Evolutionary conservation across 2,797 vertebrate genomes (phyloP).

Genomic region (Buphagus erythrorhynchus): DNA sequence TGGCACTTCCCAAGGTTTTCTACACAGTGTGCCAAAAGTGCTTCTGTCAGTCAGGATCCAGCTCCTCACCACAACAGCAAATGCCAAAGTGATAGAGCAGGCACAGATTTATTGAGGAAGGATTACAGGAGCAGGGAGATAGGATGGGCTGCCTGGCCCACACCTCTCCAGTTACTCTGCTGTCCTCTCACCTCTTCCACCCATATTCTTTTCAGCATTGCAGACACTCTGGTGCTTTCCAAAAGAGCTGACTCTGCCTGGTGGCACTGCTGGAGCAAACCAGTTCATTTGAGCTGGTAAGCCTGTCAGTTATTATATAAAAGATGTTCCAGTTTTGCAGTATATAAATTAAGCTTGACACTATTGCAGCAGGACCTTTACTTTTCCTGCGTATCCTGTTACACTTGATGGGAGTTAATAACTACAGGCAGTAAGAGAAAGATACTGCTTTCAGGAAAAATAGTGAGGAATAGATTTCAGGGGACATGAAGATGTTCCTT

Average conservation of each 20-base stretch:
- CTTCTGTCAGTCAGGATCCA: not conserved
- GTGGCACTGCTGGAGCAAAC: not conserved
- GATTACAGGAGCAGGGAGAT: not conserved
- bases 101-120: not conserved
- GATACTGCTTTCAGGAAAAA: constrained; percentile 23
- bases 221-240: not conserved
- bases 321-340: constrained; percentile 26
- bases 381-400: not conserved
- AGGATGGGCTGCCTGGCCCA: not conserved
- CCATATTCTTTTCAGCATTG: not conserved
- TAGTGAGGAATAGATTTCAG: not conserved
- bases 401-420: constrained; percentile 3
- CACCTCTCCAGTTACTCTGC: not conserved
- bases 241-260: not conserved
- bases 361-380: not conserved
- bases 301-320: constrained; percentile 16
- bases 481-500: not conserved
- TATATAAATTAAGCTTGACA: constrained; percentile 41
- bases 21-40: not conserved
- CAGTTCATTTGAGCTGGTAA: not conserved
- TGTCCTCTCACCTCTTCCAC: not conserved
- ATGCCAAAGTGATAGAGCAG: accelerated
- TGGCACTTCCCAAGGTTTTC: not conserved
- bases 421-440: constrained; percentile 9
- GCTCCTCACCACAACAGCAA: not conserved